Evolutionary conservation across 2,113 vertebrate species (phyloP).

Genomic region (western clawed frog (Xenopus tropicalis)): UCB_Xtro_10.0 CM004451.2:2042501-2043000

Average conservation of each 20-base stretch:
- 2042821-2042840: background rate
- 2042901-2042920: conserved; percentile 15
- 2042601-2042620: background rate
- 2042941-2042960: background rate
- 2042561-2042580: background rate
- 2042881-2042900: background rate
- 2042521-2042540: no score
- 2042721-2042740: background rate
- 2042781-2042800: background rate
- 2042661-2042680: background rate
- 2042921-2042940: conserved; percentile 28
- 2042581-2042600: background rate
- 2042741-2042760: background rate
- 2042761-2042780: background rate
- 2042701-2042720: background rate
- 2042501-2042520: no score
- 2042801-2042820: background rate
- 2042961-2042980: background rate
- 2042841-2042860: no score
- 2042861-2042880: background rate
- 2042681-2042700: background rate
- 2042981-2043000: background rate
- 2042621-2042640: background rate
- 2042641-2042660: background rate
- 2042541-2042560: no score